These are phyloP conservation scores for Slavum lentiscoides DNA, from an alignment of 2,888 invertebrate genomes.

Conservation along the genomic window DNA sequence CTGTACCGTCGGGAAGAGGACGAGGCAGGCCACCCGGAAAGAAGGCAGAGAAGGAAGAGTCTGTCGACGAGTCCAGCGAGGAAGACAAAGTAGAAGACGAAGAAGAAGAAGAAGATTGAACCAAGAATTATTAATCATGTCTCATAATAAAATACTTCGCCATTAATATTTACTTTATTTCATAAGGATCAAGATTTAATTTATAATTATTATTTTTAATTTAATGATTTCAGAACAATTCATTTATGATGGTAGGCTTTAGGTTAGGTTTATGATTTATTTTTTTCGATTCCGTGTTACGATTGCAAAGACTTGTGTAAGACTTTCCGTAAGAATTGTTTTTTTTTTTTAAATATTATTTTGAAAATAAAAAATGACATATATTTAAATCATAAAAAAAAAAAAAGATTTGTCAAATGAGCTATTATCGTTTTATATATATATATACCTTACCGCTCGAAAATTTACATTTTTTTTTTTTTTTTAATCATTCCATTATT, in stretches of 20 bases:
- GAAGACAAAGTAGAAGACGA: conserved; percentile 59
- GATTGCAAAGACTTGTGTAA: too few species aligned
- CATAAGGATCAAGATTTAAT: conserved; percentile 24
- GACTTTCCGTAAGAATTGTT: too few species aligned
- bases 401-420: too few species aligned
- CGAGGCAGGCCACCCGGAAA: conserved; percentile 62
- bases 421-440: too few species aligned
- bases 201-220: conserved; percentile 9
- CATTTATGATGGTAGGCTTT: neutral
- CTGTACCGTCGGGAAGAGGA: conserved; percentile 56
- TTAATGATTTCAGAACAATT: conserved; percentile 25
- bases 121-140: neutral
- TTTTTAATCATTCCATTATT: too few species aligned
- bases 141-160: conserved; percentile 18
- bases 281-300: neutral
- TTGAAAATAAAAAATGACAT: too few species aligned
- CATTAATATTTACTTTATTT: conserved; percentile 9
- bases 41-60: conserved; percentile 60
- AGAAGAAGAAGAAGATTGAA: conserved; percentile 16
- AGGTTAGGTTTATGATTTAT: neutral
- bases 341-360: too few species aligned
- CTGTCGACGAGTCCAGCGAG: conserved; percentile 61
- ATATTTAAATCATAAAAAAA: too few species aligned
- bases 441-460: too few species aligned
- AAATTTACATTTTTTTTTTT: too few species aligned